phyloP scores from a whole-genome alignment of 2,797 vertebrate species.

The Adelosebastes latens region DNA sequence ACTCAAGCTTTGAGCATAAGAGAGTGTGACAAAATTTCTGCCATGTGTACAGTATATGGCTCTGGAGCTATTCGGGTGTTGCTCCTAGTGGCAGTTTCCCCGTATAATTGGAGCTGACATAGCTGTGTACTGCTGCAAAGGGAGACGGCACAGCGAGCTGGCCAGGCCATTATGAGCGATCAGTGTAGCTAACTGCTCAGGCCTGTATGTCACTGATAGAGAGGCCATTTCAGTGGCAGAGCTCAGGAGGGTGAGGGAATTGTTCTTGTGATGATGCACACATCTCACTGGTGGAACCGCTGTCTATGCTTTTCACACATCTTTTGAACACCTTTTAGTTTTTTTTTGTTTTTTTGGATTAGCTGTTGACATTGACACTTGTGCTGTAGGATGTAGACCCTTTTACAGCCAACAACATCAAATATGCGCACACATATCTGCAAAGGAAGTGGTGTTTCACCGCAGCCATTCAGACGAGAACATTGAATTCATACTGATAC shows the following conservation, averaged over 20 bases:
- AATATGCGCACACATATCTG: background rate
- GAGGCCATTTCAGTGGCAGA: slow-evolving; percentile 12
- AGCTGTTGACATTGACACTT: background rate
- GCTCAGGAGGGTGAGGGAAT: background rate
- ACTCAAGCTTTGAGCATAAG: background rate
- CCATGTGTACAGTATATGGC: background rate
- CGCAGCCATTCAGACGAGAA: too few relatives aligned
- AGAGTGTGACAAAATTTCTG: background rate
- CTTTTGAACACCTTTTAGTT: background rate
- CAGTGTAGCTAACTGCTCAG: slow-evolving; percentile 11
- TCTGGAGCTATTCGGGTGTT: background rate
- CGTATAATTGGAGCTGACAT: slow-evolving; percentile 26
- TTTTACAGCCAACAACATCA: background rate
- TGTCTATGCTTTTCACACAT: background rate
- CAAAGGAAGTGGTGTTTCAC: background rate
- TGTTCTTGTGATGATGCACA: background rate
- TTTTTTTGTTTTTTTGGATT: background rate
- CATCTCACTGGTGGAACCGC: background rate
- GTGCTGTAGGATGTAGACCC: background rate
- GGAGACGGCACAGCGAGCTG: slow-evolving; percentile 4
- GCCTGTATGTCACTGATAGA: slow-evolving; percentile 21
- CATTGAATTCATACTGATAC: background rate
- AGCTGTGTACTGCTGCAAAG: slow-evolving; percentile 23
- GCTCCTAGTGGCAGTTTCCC: slow-evolving; percentile 8
- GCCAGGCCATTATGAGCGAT: slow-evolving; percentile 11